Conservation (phyloP, 2,797 vertebrate species). For the Channallabes apus region DNA sequence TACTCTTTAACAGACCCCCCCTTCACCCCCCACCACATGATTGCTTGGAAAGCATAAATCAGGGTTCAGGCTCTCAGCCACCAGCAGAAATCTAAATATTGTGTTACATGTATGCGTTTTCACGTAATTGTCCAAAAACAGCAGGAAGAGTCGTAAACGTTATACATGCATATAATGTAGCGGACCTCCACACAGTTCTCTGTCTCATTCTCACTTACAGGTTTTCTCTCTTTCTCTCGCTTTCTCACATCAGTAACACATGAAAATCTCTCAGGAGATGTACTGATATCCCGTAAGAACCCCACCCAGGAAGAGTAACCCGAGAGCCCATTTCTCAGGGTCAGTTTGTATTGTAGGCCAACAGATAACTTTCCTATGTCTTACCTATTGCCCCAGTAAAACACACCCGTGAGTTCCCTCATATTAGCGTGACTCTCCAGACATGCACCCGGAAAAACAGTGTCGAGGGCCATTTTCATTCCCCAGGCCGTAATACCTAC, state of each 20-base stretch:
- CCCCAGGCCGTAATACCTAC: slow-evolving; percentile 81
- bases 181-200: slow-evolving; percentile 50
- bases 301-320: slow-evolving; percentile 77
- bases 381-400: neutral
- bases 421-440: slow-evolving; percentile 62
- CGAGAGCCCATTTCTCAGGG: slow-evolving; percentile 75
- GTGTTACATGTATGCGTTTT: slow-evolving; percentile 74
- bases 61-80: slow-evolving; percentile 62
- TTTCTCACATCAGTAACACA: slow-evolving; percentile 50
- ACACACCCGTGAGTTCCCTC: neutral
- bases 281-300: slow-evolving; percentile 74
- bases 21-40: neutral
- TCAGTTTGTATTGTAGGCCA: slow-evolving; percentile 67
- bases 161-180: slow-evolving; percentile 75
- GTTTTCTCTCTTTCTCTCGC: neutral
- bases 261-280: slow-evolving; percentile 75
- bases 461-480: slow-evolving; percentile 52
- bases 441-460: slow-evolving; percentile 33
- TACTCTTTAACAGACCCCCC: neutral
- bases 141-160: slow-evolving; percentile 70
- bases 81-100: slow-evolving; percentile 67
- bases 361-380: slow-evolving; percentile 48
- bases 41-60: slow-evolving; percentile 54
- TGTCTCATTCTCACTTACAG: slow-evolving; percentile 21
- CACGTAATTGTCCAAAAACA: slow-evolving; percentile 75